Percentiles rank a stretch among this genome's conserved stretches.
Evolutionary conservation across 2,113 vertebrate species (phyloP).

Genomic region (Oplegnathus fasciatus): DNA sequence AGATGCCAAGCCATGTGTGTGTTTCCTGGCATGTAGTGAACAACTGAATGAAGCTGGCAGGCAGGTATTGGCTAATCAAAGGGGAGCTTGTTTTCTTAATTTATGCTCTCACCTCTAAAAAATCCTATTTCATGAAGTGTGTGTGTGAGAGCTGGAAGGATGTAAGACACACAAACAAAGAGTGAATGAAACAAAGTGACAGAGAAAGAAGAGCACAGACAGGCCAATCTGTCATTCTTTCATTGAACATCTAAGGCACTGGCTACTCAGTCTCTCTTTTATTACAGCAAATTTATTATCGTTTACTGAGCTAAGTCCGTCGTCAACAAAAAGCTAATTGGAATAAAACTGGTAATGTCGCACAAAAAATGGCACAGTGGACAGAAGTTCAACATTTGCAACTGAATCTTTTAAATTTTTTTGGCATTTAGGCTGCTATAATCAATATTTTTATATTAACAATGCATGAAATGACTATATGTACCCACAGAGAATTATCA

Average conservation of each 20-base stretch:
- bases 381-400: neutral
- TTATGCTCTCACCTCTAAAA: conserved; percentile 36
- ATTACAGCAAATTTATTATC: neutral
- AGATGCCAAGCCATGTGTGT: conserved; percentile 58
- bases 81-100: conserved; percentile 50
- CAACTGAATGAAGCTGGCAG: conserved; percentile 57
- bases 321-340: neutral
- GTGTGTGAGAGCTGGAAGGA: conserved; percentile 4
- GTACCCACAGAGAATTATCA: neutral
- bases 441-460: neutral
- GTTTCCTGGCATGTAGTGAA: conserved; percentile 39
- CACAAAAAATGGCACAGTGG: neutral
- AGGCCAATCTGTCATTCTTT: neutral
- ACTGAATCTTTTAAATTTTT: neutral
- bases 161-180: neutral
- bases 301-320: neutral
- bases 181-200: conserved; percentile 7
- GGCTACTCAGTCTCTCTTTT: neutral
- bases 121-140: neutral
- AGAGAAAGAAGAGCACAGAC: neutral
- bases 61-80: conserved; percentile 66
- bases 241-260: neutral
- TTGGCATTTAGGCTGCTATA: neutral
- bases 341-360: neutral
- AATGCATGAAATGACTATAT: neutral